Conservation (phyloP, 2,797 vertebrate genomes). For the Myiotriccus ornatus region DNA sequence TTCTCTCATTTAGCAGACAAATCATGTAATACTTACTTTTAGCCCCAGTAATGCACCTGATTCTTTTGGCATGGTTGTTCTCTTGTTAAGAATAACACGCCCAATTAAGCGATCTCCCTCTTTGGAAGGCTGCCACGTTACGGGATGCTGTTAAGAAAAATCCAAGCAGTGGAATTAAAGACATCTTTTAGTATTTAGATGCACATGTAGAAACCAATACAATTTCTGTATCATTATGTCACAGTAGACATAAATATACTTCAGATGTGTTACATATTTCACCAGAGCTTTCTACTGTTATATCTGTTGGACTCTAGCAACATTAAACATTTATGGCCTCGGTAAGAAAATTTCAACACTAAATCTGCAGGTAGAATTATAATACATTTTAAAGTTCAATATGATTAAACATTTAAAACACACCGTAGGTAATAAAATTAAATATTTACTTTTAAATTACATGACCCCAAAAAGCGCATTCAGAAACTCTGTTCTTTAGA, state of each 20-base stretch:
- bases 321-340: background rate
- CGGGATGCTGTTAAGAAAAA: constrained; percentile 85
- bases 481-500: background rate
- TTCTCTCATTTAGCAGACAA: background rate
- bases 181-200: background rate
- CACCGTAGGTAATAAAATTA: background rate
- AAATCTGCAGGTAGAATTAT: background rate
- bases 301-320: background rate
- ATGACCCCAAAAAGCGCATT: rapidly evolving
- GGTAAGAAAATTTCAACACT: background rate
- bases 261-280: background rate
- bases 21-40: constrained; percentile 82
- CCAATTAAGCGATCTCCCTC: constrained; percentile 97
- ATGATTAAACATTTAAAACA: background rate
- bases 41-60: constrained; percentile 93
- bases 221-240: background rate
- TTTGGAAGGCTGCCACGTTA: constrained; percentile 98
- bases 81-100: constrained; percentile 96
- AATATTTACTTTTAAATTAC: background rate
- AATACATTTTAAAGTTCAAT: background rate
- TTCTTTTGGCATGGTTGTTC: constrained; percentile 93
- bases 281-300: background rate
- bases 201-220: background rate
- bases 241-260: background rate
- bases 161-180: background rate